Conservation (phyloP, 2,113 vertebrate species). For the Chionomys nivalis region DNA sequence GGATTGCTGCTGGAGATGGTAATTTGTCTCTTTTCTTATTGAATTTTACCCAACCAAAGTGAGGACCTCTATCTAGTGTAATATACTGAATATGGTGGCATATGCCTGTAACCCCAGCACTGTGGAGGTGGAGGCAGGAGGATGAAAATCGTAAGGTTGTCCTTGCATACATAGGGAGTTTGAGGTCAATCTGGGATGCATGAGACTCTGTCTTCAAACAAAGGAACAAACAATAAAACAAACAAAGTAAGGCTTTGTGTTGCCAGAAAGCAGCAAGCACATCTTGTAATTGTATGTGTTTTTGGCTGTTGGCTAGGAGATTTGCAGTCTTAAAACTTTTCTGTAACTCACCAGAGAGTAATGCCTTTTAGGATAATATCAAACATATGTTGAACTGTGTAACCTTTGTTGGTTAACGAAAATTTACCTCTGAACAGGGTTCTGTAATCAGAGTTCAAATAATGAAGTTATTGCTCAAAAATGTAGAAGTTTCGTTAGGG, state of each 20-base stretch:
- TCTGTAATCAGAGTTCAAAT: constrained; percentile 21
- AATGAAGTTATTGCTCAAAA: constrained; percentile 44
- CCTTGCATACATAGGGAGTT: background rate
- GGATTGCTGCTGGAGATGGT: background rate
- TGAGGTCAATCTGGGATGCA: background rate
- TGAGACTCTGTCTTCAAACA: background rate
- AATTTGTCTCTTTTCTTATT: background rate
- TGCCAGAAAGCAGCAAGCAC: background rate
- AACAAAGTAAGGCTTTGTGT: background rate
- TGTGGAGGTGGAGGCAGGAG: background rate
- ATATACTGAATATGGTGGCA: background rate
- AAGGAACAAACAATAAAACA: background rate
- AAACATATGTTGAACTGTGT: constrained; percentile 59
- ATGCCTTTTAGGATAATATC: constrained; percentile 34
- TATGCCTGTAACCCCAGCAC: background rate
- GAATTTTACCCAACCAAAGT: background rate
- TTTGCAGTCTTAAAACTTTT: constrained; percentile 34
- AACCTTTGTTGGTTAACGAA: constrained; percentile 62
- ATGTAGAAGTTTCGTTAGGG: constrained; percentile 8
- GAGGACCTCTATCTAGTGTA: background rate
- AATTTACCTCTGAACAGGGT: constrained; percentile 38
- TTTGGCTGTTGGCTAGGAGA: background rate
- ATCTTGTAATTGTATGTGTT: background rate
- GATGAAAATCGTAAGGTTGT: background rate
- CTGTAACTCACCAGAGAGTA: constrained; percentile 7